phyloP scores from a whole-genome alignment of 2,888 invertebrate species.

The Drosophila multiciliata region DNA sequence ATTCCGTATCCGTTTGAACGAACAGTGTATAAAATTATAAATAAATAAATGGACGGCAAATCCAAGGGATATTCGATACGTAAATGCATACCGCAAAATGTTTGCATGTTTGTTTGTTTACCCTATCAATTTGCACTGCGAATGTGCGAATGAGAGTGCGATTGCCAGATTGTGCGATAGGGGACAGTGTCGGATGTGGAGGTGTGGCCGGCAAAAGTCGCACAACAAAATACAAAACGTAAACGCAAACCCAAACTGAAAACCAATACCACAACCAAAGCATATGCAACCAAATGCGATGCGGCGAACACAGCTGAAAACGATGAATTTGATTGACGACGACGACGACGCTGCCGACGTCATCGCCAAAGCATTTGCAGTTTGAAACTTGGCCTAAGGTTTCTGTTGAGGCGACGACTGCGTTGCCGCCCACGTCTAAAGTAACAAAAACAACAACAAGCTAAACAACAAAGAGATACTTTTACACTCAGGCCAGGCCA shows the following conservation, averaged over 20 bases:
- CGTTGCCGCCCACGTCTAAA: slow-evolving; percentile 70
- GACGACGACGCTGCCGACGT: slow-evolving; percentile 64
- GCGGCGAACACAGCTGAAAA: slow-evolving; percentile 42
- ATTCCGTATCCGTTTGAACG: background rate
- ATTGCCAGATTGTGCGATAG: slow-evolving; percentile 17
- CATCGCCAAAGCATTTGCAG: slow-evolving; percentile 73
- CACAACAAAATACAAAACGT: slow-evolving; percentile 29
- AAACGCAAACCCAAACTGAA: slow-evolving; percentile 12
- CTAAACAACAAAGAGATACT: slow-evolving; percentile 58
- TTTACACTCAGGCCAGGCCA: slow-evolving; percentile 63
- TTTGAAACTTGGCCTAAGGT: slow-evolving; percentile 68
- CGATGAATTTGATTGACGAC: slow-evolving; percentile 69
- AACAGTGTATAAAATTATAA: slow-evolving; percentile 36
- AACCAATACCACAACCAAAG: slow-evolving; percentile 33
- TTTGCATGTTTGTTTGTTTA: slow-evolving; percentile 65
- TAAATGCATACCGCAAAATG: slow-evolving; percentile 66
- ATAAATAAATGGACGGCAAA: slow-evolving; percentile 56
- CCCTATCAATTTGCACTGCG: slow-evolving; percentile 71
- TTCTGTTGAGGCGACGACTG: slow-evolving; percentile 48
- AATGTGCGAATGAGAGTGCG: slow-evolving; percentile 38
- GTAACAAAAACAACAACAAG: slow-evolving; percentile 36
- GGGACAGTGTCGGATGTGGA: slow-evolving; percentile 1
- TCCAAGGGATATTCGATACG: slow-evolving; percentile 64
- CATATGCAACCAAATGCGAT: slow-evolving; percentile 67
- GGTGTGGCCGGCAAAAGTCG: slow-evolving; percentile 20